Percentiles rank a stretch among this genome's conserved stretches.
phyloP scores from a whole-genome alignment of 2,113 vertebrate species.

The Prinia subflava region DNA sequence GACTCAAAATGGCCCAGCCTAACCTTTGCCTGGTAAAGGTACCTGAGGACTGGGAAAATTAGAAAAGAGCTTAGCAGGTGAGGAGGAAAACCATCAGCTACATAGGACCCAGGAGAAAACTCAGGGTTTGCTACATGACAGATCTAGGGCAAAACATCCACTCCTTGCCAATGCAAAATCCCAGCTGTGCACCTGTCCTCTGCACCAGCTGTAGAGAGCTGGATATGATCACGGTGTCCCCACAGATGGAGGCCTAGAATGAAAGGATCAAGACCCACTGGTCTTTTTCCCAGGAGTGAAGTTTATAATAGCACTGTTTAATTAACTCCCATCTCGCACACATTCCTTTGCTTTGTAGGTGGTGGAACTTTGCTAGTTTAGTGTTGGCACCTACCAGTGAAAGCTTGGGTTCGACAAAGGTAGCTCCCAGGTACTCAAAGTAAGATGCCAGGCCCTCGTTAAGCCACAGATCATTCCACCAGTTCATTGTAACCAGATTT shows the following conservation, averaged over 20 bases:
- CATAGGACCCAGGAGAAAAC: not conserved
- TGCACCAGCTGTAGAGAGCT: not conserved
- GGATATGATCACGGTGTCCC: fast-evolving
- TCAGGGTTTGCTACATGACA: not conserved
- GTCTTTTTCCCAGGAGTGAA: not conserved
- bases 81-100: not conserved
- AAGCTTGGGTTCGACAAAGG: conserved; percentile 57
- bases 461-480: conserved; percentile 86
- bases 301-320: not conserved
- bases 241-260: not conserved
- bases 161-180: not conserved
- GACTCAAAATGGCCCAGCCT: not conserved
- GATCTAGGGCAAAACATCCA: not conserved
- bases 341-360: not conserved
- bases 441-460: conserved; percentile 80
- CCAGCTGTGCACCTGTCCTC: not conserved
- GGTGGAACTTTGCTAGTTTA: not conserved
- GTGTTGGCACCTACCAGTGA: conserved; percentile 43
- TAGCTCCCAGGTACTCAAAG: conserved; percentile 64
- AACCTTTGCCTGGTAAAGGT: not conserved
- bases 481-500: conserved; percentile 83
- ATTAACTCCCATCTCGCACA: not conserved
- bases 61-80: not conserved
- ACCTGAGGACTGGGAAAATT: not conserved
- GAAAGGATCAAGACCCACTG: not conserved